phyloP scores from a whole-genome alignment of 2,888 invertebrate species.

The Gortyna flavago region DNA sequence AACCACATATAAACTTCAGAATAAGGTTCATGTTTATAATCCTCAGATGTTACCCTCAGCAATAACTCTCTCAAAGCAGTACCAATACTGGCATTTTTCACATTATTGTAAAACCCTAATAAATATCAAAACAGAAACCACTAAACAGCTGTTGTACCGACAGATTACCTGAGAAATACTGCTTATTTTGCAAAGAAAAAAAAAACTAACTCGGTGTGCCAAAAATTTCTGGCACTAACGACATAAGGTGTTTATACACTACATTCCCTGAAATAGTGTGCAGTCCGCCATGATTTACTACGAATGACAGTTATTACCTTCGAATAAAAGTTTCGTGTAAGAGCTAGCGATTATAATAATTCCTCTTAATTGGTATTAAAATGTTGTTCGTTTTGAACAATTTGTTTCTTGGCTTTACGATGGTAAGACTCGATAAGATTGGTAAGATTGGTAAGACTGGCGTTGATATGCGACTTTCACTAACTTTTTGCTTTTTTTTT shows the following conservation, averaged over 20 bases:
- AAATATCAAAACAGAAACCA: constrained; percentile 54
- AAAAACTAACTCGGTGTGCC: constrained; percentile 59
- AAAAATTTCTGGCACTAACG: constrained; percentile 67
- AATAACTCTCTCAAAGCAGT: constrained; percentile 17
- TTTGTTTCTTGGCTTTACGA: constrained; percentile 61
- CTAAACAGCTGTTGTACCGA: constrained; percentile 66
- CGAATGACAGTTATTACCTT: constrained; percentile 58
- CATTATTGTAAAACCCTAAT: constrained; percentile 47
- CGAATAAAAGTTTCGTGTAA: constrained; percentile 56
- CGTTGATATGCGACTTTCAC: constrained; percentile 53
- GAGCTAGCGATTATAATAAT: constrained; percentile 62
- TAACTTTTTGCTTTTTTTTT: constrained; percentile 36
- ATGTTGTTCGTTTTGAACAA: constrained; percentile 48
- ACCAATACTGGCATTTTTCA: constrained; percentile 53
- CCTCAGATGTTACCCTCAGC: background rate
- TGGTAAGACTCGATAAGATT: too few relatives aligned
- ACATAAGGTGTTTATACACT: constrained; percentile 66
- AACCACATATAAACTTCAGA: background rate
- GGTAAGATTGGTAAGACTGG: constrained; percentile 13
- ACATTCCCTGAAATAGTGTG: constrained; percentile 51
- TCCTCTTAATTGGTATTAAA: constrained; percentile 63
- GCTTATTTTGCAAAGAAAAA: constrained; percentile 60
- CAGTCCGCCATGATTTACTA: constrained; percentile 52
- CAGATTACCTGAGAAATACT: constrained; percentile 72
- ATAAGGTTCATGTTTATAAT: background rate